Percentiles rank a stretch among this genome's conserved stretches.
Conservation (phyloP, 2,888 invertebrate species). For the Stegophylla sp. region DNA sequence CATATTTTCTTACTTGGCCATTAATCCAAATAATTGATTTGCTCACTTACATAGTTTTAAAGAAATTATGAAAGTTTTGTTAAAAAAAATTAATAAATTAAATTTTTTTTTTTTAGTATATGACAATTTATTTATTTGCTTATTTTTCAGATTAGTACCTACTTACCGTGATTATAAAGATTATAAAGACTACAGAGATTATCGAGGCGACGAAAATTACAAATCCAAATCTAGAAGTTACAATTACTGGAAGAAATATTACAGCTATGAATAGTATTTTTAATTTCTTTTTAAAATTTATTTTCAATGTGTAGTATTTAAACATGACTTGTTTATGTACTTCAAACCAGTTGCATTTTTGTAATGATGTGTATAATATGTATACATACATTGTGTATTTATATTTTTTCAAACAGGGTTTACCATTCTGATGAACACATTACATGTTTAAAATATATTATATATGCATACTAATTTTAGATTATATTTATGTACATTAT, state of each 20-base stretch:
- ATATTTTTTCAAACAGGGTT: constrained; percentile 46
- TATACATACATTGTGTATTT: constrained; percentile 1
- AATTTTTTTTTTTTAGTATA: too few relatives aligned
- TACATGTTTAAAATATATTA: not conserved
- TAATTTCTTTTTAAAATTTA: not conserved
- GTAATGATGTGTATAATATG: not conserved
- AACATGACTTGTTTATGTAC: not conserved
- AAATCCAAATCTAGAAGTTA: constrained; percentile 59
- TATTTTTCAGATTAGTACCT: constrained; percentile 43
- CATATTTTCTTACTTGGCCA: too few relatives aligned
- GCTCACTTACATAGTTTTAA: too few relatives aligned
- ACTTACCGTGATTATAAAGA: constrained; percentile 45
- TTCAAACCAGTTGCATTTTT: constrained; percentile 25
- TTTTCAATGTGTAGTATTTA: constrained; percentile 24
- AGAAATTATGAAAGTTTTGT: too few relatives aligned
- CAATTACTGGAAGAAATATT: constrained; percentile 60
- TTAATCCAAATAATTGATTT: too few relatives aligned
- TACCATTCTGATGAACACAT: constrained; percentile 21
- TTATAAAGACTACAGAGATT: constrained; percentile 53
- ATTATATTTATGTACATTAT: too few relatives aligned
- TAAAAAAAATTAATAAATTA: too few relatives aligned
- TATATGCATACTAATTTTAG: constrained; percentile 14
- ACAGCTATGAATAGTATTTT: constrained; percentile 52
- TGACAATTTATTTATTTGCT: too few relatives aligned
- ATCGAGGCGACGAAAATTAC: constrained; percentile 50